These are phyloP conservation scores for Lethocerus indicus DNA, from an alignment of 1,140 invertebrate genomes.

Conservation along the genomic window DNA sequence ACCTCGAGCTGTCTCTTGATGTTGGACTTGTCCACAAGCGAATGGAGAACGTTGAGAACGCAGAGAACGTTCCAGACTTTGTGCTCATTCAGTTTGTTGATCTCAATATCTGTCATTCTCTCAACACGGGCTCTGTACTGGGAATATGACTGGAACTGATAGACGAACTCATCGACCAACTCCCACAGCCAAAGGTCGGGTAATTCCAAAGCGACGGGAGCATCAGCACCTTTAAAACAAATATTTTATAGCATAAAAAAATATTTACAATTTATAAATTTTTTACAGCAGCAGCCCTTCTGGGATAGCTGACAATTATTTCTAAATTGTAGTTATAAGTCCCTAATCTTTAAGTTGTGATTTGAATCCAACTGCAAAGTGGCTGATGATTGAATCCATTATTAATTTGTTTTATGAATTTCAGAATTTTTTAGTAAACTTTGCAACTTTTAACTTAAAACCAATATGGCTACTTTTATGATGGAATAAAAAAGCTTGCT, in stretches of 20 bases:
- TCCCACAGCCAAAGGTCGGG: constrained; percentile 99
- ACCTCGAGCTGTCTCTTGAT: constrained; percentile 95
- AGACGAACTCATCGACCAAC: constrained; percentile 92
- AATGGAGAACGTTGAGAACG: constrained; percentile 95
- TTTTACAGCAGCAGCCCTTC: background rate
- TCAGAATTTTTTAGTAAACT: too few species aligned
- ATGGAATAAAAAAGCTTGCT: too few species aligned
- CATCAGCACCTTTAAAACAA: constrained; percentile 42
- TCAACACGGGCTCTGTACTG: constrained; percentile 78
- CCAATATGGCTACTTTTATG: too few species aligned
- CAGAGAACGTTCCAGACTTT: constrained; percentile 98
- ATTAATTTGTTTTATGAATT: too few species aligned
- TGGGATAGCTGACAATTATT: background rate
- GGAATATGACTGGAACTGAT: constrained; percentile 90
- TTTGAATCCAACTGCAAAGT: too few species aligned
- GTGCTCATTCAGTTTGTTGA: constrained; percentile 48
- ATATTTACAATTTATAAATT: background rate
- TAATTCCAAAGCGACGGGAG: constrained; percentile 79
- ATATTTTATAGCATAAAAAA: background rate
- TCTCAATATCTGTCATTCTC: constrained; percentile 71
- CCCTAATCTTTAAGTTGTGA: too few species aligned
- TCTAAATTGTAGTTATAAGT: background rate
- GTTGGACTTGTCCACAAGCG: constrained; percentile 94
- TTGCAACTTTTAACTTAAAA: too few species aligned
- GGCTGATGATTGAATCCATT: too few species aligned